Percentiles rank a stretch among this genome's conserved stretches.
These are phyloP conservation scores for Notodonta ziczac DNA, from an alignment of 2,888 invertebrate genomes.

Conservation along the genomic window DNA sequence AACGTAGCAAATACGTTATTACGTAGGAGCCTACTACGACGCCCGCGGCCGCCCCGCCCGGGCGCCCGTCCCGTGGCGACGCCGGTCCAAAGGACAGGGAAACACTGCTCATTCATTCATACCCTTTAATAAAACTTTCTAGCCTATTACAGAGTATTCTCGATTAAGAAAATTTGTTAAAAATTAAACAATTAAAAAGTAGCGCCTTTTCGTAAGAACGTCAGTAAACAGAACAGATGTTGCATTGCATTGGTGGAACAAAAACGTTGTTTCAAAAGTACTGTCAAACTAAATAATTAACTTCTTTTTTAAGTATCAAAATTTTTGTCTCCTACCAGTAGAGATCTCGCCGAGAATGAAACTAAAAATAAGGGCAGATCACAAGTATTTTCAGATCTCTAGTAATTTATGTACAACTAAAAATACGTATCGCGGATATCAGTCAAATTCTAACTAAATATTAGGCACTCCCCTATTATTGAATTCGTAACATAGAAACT, in stretches of 20 bases:
- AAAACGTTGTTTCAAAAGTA: no score
- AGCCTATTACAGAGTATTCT: constrained; percentile 42
- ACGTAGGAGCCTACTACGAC: constrained; percentile 31
- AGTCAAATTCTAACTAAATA: background rate
- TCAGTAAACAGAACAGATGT: background rate
- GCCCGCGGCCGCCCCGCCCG: constrained; percentile 30
- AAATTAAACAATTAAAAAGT: constrained; percentile 8
- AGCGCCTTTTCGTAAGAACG: constrained; percentile 19
- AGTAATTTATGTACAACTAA: background rate
- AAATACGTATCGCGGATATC: background rate
- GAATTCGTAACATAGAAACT: no score
- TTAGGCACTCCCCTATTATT: no score
- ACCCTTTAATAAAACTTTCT: constrained; percentile 50
- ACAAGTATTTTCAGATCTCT: background rate
- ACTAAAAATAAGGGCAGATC: no score
- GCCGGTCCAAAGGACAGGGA: constrained; percentile 21
- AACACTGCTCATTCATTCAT: constrained; percentile 54
- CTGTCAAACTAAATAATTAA: no score
- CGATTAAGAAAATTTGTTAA: constrained; percentile 2
- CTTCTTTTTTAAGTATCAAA: no score
- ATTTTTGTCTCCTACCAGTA: no score
- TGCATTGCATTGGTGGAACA: no score
- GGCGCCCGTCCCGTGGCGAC: constrained; percentile 21
- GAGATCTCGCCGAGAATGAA: no score
- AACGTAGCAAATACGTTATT: constrained; percentile 19